Evolutionary conservation across 2,113 vertebrate genomes (phyloP).

Genomic region (Phocoena sinus): DNA sequence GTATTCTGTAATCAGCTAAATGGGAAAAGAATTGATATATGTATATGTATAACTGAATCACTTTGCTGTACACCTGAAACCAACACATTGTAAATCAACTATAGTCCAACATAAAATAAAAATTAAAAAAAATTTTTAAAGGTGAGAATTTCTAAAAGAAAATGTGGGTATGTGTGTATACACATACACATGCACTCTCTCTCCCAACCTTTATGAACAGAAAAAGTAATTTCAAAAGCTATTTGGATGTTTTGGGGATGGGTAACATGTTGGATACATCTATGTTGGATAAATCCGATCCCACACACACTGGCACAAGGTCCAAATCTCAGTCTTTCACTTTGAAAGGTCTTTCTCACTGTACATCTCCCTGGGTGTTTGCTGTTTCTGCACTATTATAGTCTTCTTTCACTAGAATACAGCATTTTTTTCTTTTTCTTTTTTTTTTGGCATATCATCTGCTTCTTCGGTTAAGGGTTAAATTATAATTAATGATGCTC

Average conservation of each 20-base stretch:
- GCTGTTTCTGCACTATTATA: neutral
- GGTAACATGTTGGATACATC: neutral
- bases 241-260: neutral
- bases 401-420: neutral
- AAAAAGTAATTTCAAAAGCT: neutral
- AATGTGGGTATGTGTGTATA: neutral
- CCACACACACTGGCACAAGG: neutral
- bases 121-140: neutral
- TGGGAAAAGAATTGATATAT: neutral
- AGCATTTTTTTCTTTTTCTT: neutral
- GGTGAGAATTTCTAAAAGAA: neutral
- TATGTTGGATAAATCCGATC: neutral
- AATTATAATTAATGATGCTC: neutral
- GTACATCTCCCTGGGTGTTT: neutral
- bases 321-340: neutral
- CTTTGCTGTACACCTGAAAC: neutral
- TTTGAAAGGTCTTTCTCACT: neutral
- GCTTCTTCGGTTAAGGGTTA: neutral
- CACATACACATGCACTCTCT: neutral
- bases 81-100: neutral
- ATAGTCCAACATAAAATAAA: neutral
- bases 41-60: neutral
- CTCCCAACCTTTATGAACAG: neutral
- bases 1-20: neutral
- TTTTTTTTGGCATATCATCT: neutral